phyloP scores from a whole-genome alignment of 2,888 invertebrate genomes.

The Nephrotoma flavescens region DNA sequence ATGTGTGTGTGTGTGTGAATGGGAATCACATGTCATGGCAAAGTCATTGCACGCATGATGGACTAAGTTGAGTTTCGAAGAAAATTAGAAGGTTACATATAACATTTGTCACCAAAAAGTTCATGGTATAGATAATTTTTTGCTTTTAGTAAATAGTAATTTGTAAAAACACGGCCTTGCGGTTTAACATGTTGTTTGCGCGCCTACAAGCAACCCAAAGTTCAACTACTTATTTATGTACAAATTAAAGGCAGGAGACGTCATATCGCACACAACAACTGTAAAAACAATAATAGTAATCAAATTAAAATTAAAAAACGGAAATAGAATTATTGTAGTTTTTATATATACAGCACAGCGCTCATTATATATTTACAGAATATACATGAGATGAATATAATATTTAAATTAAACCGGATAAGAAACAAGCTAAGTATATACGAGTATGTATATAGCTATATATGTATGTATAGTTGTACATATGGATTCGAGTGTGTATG shows the following conservation, averaged over 20 bases:
- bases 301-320: background rate
- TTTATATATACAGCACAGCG: background rate
- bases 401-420: background rate
- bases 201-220: background rate
- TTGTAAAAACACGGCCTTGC: background rate
- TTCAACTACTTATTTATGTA: background rate
- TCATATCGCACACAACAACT: background rate
- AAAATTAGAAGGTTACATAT: background rate
- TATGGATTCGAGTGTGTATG: background rate
- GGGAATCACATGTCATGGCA: background rate
- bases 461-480: background rate
- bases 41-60: background rate
- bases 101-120: background rate
- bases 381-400: background rate
- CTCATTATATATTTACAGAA: background rate
- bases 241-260: background rate
- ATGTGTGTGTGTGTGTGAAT: background rate
- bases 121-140: background rate
- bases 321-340: background rate
- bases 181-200: background rate
- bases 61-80: background rate
- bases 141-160: background rate
- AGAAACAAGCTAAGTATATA: background rate
- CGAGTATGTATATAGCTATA: background rate
- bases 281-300: background rate